A percentile compares a stretch with the other conserved stretches of the same genome.
Conservation (phyloP, 2,113 vertebrate genomes). For the Bombycilla garrulus region DNA sequence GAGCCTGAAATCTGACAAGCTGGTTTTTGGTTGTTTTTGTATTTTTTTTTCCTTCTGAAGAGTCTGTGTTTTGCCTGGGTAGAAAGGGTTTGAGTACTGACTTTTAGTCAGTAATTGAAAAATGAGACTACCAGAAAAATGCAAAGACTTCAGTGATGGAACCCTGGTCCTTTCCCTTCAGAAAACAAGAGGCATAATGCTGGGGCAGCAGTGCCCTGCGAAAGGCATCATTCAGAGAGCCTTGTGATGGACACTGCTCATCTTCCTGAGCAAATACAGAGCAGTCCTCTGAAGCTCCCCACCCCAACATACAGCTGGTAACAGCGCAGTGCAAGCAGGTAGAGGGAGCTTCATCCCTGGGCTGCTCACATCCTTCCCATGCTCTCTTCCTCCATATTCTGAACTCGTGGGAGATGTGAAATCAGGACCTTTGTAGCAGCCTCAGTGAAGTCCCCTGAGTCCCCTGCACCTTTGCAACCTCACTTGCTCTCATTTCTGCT, state of each 20-base stretch:
- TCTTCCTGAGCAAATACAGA: not conserved
- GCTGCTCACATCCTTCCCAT: not conserved
- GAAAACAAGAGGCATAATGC: not conserved
- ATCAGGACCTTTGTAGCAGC: not conserved
- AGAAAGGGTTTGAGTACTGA: not conserved
- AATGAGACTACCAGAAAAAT: not conserved
- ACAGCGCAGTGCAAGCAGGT: not conserved
- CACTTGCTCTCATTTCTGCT: not conserved
- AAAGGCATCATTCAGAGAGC: not conserved
- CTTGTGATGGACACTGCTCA: not conserved
- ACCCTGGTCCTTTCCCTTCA: not conserved
- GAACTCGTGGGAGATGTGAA: not conserved
- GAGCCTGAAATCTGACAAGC: not conserved
- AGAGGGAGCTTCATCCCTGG: not conserved
- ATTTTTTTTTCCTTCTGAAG: not conserved
- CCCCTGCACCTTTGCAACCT: not conserved
- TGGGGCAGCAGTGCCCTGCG: fast-evolving
- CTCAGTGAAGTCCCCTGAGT: not conserved
- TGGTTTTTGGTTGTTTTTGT: not conserved
- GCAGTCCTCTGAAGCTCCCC: fast-evolving
- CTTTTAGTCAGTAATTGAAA: not conserved
- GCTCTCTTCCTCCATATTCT: not conserved
- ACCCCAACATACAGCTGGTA: not conserved
- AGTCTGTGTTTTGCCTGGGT: not conserved
- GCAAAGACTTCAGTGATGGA: not conserved